Evolutionary conservation across 2,797 vertebrate species (phyloP).

Genomic region (Ptychadena robeensis): DNA sequence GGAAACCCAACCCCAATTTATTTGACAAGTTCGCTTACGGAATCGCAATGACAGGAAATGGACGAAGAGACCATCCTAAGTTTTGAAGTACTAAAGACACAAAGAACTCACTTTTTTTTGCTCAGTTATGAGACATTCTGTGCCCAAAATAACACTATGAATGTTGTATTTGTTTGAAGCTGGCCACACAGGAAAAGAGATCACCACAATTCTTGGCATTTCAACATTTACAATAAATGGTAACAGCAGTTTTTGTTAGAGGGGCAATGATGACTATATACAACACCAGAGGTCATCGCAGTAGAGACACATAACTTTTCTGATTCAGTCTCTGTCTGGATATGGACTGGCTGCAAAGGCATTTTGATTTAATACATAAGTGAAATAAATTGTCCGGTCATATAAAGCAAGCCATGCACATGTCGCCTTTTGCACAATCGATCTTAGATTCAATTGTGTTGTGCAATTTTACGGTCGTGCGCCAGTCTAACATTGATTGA

Average conservation of each 20-base stretch:
- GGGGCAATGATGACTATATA: background rate
- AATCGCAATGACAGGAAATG: constrained; percentile 49
- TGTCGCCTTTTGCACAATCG: too few species aligned
- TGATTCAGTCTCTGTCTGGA: background rate
- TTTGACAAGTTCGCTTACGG: constrained; percentile 40
- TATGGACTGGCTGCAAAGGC: background rate
- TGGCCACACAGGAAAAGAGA: background rate
- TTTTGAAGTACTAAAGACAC: constrained; percentile 7
- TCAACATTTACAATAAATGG: background rate
- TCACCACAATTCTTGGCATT: background rate
- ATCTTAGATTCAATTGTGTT: too few species aligned
- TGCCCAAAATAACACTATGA: constrained; percentile 32
- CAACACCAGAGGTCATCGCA: background rate
- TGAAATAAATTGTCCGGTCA: background rate
- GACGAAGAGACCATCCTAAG: constrained; percentile 19
- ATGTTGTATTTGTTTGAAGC: background rate
- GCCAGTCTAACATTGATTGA: too few species aligned
- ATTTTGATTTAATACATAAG: background rate
- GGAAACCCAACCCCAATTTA: constrained; percentile 46
- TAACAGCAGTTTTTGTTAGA: background rate
- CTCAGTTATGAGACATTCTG: constrained; percentile 3
- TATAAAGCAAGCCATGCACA: too few species aligned
- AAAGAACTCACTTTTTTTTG: constrained; percentile 20
- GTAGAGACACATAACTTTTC: background rate
- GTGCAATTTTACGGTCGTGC: too few species aligned